A percentile compares a stretch with the other conserved stretches of the same genome.
phyloP scores from a whole-genome alignment of 2,888 invertebrate genomes.

The Lagria hirta region DNA sequence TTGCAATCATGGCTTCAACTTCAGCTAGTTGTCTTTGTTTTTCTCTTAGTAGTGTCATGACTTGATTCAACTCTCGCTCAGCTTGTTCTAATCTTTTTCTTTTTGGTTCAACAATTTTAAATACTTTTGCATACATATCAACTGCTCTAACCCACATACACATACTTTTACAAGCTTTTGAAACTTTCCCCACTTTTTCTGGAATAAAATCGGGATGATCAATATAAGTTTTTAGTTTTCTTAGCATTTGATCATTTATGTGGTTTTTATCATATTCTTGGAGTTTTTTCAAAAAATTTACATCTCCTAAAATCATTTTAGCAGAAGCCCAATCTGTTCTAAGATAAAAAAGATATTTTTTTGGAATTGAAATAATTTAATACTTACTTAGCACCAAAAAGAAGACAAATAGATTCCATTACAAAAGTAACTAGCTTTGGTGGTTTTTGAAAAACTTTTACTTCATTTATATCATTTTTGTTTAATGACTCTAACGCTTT shows the following conservation, averaged over 20 bases:
- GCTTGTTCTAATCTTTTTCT: constrained; percentile 75
- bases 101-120: constrained; percentile 86
- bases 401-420: constrained; percentile 88
- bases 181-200: constrained; percentile 79
- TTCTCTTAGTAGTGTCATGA: constrained; percentile 72
- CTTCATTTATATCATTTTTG: constrained; percentile 87
- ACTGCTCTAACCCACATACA: constrained; percentile 93
- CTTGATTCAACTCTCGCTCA: constrained; percentile 71
- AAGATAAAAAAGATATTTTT: constrained; percentile 29
- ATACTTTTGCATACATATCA: constrained; percentile 85
- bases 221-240: constrained; percentile 80
- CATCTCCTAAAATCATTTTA: constrained; percentile 77
- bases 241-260: constrained; percentile 72
- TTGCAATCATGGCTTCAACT: constrained; percentile 70
- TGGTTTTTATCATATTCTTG: constrained; percentile 87
- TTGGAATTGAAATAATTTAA: not conserved
- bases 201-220: constrained; percentile 85
- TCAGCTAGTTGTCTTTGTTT: constrained; percentile 82
- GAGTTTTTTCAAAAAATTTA: constrained; percentile 78
- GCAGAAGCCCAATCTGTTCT: constrained; percentile 87
- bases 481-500: constrained; percentile 82
- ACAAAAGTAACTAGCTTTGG: constrained; percentile 84
- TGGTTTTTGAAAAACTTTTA: constrained; percentile 86
- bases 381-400: constrained; percentile 75
- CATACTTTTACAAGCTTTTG: constrained; percentile 86